phyloP scores from a whole-genome alignment of 2,888 invertebrate genomes.

The Buathra laborator region DNA sequence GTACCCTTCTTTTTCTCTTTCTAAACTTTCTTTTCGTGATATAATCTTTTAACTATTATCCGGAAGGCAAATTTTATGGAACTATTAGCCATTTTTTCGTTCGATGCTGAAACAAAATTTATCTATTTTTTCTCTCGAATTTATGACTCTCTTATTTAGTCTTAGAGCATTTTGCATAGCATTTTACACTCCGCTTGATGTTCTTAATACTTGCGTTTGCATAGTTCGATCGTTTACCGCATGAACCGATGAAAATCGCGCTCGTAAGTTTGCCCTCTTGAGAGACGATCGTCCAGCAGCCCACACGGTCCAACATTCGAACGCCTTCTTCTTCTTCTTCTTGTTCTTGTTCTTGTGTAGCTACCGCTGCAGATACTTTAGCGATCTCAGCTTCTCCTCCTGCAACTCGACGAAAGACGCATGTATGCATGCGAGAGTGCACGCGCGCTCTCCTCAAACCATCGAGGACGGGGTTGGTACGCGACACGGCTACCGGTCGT shows the following conservation, averaged over 20 bases:
- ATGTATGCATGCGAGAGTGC: slow-evolving; percentile 33
- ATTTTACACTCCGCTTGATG: background rate
- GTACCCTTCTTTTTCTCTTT: background rate
- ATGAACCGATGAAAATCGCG: slow-evolving; percentile 44
- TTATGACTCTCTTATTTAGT: no score
- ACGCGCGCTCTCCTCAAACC: slow-evolving; percentile 52
- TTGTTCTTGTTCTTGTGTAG: slow-evolving; percentile 16
- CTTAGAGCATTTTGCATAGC: background rate
- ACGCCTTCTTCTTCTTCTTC: slow-evolving; percentile 15
- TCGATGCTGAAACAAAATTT: background rate
- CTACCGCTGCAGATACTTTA: slow-evolving; percentile 20
- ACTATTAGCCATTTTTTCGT: background rate
- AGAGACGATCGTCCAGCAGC: slow-evolving; percentile 55
- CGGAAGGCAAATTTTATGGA: background rate
- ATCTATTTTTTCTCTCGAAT: background rate
- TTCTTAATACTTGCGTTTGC: slow-evolving; percentile 43
- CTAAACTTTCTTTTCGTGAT: background rate
- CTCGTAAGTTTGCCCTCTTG: slow-evolving; percentile 61
- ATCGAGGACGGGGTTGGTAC: slow-evolving; percentile 38
- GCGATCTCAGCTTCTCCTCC: slow-evolving; percentile 30
- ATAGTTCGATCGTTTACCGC: slow-evolving; percentile 48
- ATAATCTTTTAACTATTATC: background rate
- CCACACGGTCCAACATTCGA: slow-evolving; percentile 52
- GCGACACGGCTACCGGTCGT: slow-evolving; percentile 65
- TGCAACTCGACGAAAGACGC: slow-evolving; percentile 21